Evolutionary conservation across 2,888 invertebrate species (phyloP), one percentile per base, ranked within the genome.

Genomic region (Kuschelorhynchus macadamiae): DNA sequence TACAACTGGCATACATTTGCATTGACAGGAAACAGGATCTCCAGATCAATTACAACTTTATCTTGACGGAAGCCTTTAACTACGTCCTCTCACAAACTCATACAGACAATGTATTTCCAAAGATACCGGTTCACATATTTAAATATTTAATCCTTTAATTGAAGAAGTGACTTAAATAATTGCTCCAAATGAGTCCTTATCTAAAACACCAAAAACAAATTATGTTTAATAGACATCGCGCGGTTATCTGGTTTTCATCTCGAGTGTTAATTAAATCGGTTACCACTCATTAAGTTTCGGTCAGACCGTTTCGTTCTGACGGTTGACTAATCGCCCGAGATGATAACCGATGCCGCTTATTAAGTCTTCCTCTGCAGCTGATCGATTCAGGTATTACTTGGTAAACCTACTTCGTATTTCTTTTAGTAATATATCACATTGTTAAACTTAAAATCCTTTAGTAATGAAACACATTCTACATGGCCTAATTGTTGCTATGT

Each of bases 241-340:
- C 56, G 20, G 18, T 65, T 69, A 69, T 70, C 70, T 5, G 36
- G 17, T 36, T 56, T 60, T 41, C 66, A 66, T 65, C 66, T 60
- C 44, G 52, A 64, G 70, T 67, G 76, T 72, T 75, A 77, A 76
- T 76, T 76, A 74, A 77, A 76, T 76, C 70, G 73, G 67, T 72
- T 71, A 57, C 65, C 70, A 68, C 70, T 73, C 74, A 75, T 75
- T 74, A 75, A 50, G 64, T 75, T 72, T 72, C 52, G 71, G 72
- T 71, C 47, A 49, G 59, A 61, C 68, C 75, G 75, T 75, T 76
- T 76, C 72, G 73, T 74, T 71, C 72, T 77, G 76, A 74, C 77
- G 75, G 73, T 71, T 80, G 78, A 81, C 80, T 80, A 80, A 81
- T 80, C 80, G 77, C 75, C 73, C 71, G 73, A 77, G 78, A 79